Evolutionary conservation across 2,888 invertebrate genomes (phyloP).

Genomic region (Esperia sulphurella): DNA sequence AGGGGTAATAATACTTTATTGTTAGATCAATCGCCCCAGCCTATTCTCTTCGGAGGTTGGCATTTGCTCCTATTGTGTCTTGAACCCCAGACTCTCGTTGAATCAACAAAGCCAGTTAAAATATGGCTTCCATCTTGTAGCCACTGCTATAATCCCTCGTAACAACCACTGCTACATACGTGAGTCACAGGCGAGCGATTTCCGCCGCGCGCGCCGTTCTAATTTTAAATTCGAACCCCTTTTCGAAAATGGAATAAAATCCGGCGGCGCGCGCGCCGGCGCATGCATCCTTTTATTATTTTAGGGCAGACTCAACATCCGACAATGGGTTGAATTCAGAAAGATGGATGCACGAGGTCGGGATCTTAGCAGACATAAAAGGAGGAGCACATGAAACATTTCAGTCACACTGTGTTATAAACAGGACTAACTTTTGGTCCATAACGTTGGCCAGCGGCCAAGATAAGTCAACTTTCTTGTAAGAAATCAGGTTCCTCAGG

Average conservation of each 20-base stretch:
- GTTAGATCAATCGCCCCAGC: too few relatives aligned
- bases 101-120: too few relatives aligned
- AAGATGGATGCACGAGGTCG: neutral
- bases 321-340: slow-evolving; percentile 14
- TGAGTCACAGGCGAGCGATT: slow-evolving; percentile 68
- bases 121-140: neutral
- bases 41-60: too few relatives aligned
- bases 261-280: slow-evolving; percentile 47
- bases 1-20: too few relatives aligned
- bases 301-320: slow-evolving; percentile 47
- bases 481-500: too few relatives aligned
- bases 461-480: too few relatives aligned
- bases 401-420: neutral
- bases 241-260: slow-evolving; percentile 71
- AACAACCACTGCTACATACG: slow-evolving; percentile 6
- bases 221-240: slow-evolving; percentile 71
- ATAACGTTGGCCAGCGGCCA: too few relatives aligned
- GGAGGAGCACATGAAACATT: neutral
- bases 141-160: slow-evolving; percentile 1
- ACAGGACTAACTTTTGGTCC: too few relatives aligned
- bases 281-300: slow-evolving; percentile 66
- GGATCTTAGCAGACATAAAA: slow-evolving; percentile 5
- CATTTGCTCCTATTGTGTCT: too few relatives aligned
- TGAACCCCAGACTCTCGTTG: neutral
- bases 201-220: slow-evolving; percentile 64